These are phyloP conservation scores for Taenioides sp. DNA, from an alignment of 2,797 vertebrate genomes.

Conservation along the genomic window DNA sequence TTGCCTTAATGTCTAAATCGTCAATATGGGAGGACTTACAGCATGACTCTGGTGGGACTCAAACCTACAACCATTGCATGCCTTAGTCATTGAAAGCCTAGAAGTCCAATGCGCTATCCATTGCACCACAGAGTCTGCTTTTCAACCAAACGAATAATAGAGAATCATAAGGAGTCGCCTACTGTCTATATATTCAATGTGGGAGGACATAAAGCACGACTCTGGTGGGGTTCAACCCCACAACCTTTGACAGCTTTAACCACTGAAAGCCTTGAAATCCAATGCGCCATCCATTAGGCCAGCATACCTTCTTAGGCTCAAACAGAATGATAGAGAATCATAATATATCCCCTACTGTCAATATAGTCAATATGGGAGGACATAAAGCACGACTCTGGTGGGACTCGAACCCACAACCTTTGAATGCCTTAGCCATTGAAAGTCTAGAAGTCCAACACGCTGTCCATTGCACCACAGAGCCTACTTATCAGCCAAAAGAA, in stretches of 20 bases:
- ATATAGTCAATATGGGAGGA: too few species aligned
- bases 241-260: slow-evolving; percentile 85
- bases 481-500: too few species aligned
- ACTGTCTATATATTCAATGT: too few species aligned
- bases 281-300: too few species aligned
- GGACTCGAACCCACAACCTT: slow-evolving; percentile 89
- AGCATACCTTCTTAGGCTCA: too few species aligned
- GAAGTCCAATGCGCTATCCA: slow-evolving; percentile 96
- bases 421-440: slow-evolving; percentile 62
- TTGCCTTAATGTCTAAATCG: too few species aligned
- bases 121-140: slow-evolving; percentile 87
- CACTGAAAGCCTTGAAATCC: slow-evolving; percentile 87
- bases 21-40: too few species aligned
- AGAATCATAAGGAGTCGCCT: slow-evolving; percentile 63
- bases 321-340: too few species aligned
- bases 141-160: too few species aligned
- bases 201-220: too few species aligned
- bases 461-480: slow-evolving; percentile 95
- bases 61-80: slow-evolving; percentile 66
- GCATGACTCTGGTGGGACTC: slow-evolving; percentile 85
- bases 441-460: slow-evolving; percentile 91
- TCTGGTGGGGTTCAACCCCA: slow-evolving; percentile 88
- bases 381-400: slow-evolving; percentile 77
- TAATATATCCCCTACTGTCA: too few species aligned
- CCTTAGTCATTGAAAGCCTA: slow-evolving; percentile 82